Evolutionary conservation across 2,113 vertebrate genomes (phyloP).

Genomic region (Nicator chloris): DNA sequence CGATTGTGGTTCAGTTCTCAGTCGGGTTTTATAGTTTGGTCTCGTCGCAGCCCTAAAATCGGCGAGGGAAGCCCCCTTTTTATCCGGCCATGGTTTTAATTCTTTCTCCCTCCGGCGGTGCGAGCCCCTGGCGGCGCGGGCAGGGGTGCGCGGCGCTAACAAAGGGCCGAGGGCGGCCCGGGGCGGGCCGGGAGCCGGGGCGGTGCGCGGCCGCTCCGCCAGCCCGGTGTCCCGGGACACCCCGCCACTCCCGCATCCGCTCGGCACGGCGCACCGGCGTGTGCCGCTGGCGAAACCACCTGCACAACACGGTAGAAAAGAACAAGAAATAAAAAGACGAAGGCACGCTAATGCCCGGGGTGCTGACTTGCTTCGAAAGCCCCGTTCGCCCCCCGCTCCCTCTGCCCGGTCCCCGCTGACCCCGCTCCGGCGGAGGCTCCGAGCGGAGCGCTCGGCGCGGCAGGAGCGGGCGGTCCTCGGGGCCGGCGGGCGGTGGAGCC

Average conservation of each 20-base stretch:
- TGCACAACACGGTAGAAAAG: rapidly evolving
- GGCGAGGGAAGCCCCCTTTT: background rate
- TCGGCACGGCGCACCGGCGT: background rate
- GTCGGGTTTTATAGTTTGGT: background rate
- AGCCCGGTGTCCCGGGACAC: background rate
- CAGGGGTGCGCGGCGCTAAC: background rate
- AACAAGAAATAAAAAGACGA: background rate
- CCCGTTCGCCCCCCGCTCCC: background rate
- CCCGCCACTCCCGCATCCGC: background rate
- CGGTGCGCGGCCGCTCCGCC: background rate
- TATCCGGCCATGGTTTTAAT: background rate
- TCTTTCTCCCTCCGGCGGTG: too few species aligned
- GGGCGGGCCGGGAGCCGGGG: background rate
- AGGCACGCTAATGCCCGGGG: background rate
- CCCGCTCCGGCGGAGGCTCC: background rate
- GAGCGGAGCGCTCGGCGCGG: background rate
- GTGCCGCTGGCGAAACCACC: background rate
- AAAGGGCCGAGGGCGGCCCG: background rate
- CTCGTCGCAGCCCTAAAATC: background rate
- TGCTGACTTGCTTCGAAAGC: background rate
- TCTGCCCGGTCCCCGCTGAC: background rate
- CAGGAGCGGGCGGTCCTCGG: background rate
- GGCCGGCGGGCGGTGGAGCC: too few species aligned
- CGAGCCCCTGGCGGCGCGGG: background rate
- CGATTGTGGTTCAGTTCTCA: background rate